Base-by-base conservation (phyloP, 2,888 invertebrate species). In the Pollenia angustigena region DNA sequence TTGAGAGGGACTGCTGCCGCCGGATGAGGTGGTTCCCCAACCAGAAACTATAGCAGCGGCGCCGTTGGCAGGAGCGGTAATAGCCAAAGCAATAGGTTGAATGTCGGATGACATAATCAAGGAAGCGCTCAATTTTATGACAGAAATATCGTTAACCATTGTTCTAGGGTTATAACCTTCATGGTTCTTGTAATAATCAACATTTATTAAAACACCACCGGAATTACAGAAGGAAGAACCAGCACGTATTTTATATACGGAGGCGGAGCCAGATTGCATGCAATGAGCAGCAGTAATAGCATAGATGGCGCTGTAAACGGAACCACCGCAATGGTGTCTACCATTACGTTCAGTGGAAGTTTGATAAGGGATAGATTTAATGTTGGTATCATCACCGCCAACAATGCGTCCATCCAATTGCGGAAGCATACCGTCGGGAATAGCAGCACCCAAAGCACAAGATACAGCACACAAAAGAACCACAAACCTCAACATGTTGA, bases 201-300 rank as follows among this genome's bases (percentile, higher is more conserved):
- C 91, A 2, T 9, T 32, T 12, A 74, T 8, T 11, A 84, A 9
- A 40, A 12, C 16, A 11, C 92, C 92, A 62, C 90, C 92, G 11
- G 88, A 88, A 80, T 14, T 90, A 88, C 92, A 93, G 68, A 92
- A 93, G 0, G 94, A 93, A 1, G 95, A 94, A 0, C 95, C 95
- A 9, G 94, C 95, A 0, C 95, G 94, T 4, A 95, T 89, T 64
- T 87, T 87, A 62, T 92, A 83, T n/a, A 4, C 0, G 6, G 90
- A 89, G 16, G 90, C 87, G 6, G 91, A 88, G 16, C 18, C 18
- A 18, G 54, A 72, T 56, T 94, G 90, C 87, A 91, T 92, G 88
- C 95, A 95, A 90, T 95, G 95, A 10, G 95, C 95, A 52, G 95
- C 95, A 2, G 95, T 95, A 6, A 95, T 85, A 1, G 95, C 92